Evolutionary conservation across 2,797 vertebrate genomes (phyloP).

Genomic region (Semotilus atromaculatus): DNA sequence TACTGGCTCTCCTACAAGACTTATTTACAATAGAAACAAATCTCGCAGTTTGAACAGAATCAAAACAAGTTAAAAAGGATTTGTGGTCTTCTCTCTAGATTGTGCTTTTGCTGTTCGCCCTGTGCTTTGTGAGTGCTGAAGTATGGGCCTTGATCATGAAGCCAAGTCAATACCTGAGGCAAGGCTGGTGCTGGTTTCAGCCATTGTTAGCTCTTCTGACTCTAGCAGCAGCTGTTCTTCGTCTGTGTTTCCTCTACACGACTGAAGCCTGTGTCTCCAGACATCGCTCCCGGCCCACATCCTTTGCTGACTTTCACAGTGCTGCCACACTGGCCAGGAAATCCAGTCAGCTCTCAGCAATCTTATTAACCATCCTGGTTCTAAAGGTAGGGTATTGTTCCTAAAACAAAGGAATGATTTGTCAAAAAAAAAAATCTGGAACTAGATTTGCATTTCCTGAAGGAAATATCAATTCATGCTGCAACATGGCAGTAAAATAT

Average conservation of each 20-base stretch:
- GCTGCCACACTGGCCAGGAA: slow-evolving; percentile 67
- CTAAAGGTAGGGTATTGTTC: slow-evolving; percentile 70
- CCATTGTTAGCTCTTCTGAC: slow-evolving; percentile 71
- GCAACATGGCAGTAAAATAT: background rate
- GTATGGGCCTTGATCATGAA: slow-evolving; percentile 65
- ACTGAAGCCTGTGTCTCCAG: slow-evolving; percentile 58
- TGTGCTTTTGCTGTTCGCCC: slow-evolving; percentile 72
- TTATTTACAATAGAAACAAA: background rate
- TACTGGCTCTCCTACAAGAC: slow-evolving; percentile 61
- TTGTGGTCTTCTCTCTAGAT: slow-evolving; percentile 63
- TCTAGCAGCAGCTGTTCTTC: slow-evolving; percentile 69
- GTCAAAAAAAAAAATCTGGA: background rate
- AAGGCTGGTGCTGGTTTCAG: slow-evolving; percentile 66
- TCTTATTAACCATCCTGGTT: slow-evolving; percentile 75
- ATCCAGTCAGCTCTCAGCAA: slow-evolving; percentile 73
- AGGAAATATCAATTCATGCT: background rate
- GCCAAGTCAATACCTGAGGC: slow-evolving; percentile 57
- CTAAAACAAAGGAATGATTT: background rate
- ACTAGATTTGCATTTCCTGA: background rate
- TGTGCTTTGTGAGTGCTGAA: slow-evolving; percentile 70
- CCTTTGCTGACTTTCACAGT: slow-evolving; percentile 72
- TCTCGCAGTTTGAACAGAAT: background rate
- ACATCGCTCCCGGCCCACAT: slow-evolving; percentile 61
- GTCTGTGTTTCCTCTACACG: slow-evolving; percentile 68
- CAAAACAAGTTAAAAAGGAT: background rate